Percentiles rank a stretch among this genome's conserved stretches.
Evolutionary conservation across 2,797 vertebrate species (phyloP).

Genomic region (Gymnothorax javanicus): DNA sequence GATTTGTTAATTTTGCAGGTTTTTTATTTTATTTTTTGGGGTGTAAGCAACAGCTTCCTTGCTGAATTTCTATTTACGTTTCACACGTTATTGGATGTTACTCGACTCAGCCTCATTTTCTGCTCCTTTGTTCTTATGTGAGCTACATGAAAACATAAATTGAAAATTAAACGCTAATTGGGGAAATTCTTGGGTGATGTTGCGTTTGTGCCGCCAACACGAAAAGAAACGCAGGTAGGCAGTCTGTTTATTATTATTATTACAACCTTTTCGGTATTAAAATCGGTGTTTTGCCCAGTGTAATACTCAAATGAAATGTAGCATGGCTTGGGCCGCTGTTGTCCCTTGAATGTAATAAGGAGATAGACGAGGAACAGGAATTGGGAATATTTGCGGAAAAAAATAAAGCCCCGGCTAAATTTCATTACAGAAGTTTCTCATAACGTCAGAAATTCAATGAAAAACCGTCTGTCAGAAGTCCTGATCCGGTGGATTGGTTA

Average conservation of each 20-base stretch:
- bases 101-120: background rate
- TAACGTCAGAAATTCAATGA: conserved; percentile 51
- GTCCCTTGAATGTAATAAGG: conserved; percentile 39
- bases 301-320: conserved; percentile 43
- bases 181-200: background rate
- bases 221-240: conserved; percentile 26
- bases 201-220: background rate
- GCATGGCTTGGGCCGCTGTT: conserved; percentile 46
- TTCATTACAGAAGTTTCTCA: conserved; percentile 33
- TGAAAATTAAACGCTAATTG: conserved; percentile 15
- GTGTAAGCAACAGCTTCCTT: conserved; percentile 77
- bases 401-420: conserved; percentile 24
- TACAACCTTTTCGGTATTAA: conserved; percentile 43
- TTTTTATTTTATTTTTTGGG: conserved; percentile 62
- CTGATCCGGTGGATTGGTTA: conserved; percentile 68
- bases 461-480: conserved; percentile 59
- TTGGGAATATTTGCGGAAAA: conserved; percentile 39
- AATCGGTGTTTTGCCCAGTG: conserved; percentile 48
- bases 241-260: conserved; percentile 34
- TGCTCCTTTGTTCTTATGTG: conserved; percentile 5
- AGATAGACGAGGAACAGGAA: conserved; percentile 32
- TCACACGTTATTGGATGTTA: conserved; percentile 40
- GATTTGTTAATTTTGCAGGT: conserved; percentile 75
- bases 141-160: background rate
- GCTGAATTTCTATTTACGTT: conserved; percentile 67